phyloP scores from a whole-genome alignment of 2,797 vertebrate genomes.

The Sebastolobus altivelis region DNA sequence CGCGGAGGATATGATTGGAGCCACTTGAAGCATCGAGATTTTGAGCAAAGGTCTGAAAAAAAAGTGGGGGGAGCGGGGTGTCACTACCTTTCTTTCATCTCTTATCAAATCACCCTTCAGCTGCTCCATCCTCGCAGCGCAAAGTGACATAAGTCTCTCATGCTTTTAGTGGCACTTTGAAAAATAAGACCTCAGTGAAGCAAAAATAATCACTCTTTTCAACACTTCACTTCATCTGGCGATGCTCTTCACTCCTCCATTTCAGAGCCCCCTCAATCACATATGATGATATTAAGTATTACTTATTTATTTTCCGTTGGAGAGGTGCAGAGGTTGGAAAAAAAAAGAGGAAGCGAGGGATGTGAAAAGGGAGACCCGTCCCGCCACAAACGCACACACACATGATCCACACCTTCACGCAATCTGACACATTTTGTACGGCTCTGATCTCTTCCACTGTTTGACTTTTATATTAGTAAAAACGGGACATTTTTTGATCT shows the following conservation, averaged over 20 bases:
- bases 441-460: constrained; percentile 50
- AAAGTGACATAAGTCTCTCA: constrained; percentile 82
- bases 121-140: constrained; percentile 57
- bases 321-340: constrained; percentile 53
- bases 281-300: constrained; percentile 80
- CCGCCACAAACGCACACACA: constrained; percentile 18
- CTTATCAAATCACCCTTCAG: constrained; percentile 75
- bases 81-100: constrained; percentile 75
- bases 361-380: constrained; percentile 53
- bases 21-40: constrained; percentile 63
- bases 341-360: constrained; percentile 60
- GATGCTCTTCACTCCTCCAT: constrained; percentile 69
- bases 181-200: constrained; percentile 84
- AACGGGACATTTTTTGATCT: constrained; percentile 36
- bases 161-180: constrained; percentile 87
- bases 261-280: constrained; percentile 70
- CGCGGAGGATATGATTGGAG: constrained; percentile 67
- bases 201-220: constrained; percentile 82
- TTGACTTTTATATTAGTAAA: constrained; percentile 50
- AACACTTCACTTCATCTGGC: constrained; percentile 79
- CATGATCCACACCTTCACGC: not conserved
- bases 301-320: constrained; percentile 82
- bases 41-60: constrained; percentile 64
- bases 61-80: constrained; percentile 36
- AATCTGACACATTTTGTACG: constrained; percentile 39